Base-by-base conservation (phyloP, 2,888 invertebrate genomes). In the Coronaproctus castanopsis region DNA sequence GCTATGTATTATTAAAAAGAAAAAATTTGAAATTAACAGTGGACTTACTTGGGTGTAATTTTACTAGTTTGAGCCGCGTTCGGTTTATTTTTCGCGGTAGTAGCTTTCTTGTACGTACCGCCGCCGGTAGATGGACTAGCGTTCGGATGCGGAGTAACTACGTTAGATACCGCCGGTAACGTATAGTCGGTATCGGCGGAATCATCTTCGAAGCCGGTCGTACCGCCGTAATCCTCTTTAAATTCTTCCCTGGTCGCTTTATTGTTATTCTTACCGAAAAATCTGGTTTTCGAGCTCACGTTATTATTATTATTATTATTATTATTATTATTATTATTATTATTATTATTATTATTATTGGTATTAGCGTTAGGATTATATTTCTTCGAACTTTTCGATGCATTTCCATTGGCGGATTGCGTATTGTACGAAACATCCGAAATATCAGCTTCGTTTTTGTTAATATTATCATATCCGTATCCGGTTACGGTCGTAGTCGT, bases 401-500 rank as follows among this genome's bases (percentile, higher is more conserved):
- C 59, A 75, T 71, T 23, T 72, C 66, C 65, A 74, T 74, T 23
- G 62, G 65, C 64, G 1, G 64, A 63, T 2, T 66, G 64, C 18
- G 3, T 21, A 21, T 56, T 51, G 23, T 59, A 55, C 14, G 21
- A 51, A 21, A 22, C 52, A 21, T 83, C 82, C 18, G 75, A 69
- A 1, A 77, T 74, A 36, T 36, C 36, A 5, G 36, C 36, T 5
- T 36, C 36, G 36, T 36, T 14, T 8, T 14, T 36, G 36, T 36
- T 36, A 14, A 14, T 36, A 1, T 75, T 73, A 63, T 82, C 83
- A 58, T 79, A 80, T 62, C 72, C 77, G 60, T 78, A 72, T 57
- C 77, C 72, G 14, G 77, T 75, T 48, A 75, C 72, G 1, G 74
- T 72, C 24, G 76, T 81, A 1, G 82, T 82, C 1, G 83, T 80